phyloP scores from a whole-genome alignment of 2,797 vertebrate species.

The Chloroceryle inda region DNA sequence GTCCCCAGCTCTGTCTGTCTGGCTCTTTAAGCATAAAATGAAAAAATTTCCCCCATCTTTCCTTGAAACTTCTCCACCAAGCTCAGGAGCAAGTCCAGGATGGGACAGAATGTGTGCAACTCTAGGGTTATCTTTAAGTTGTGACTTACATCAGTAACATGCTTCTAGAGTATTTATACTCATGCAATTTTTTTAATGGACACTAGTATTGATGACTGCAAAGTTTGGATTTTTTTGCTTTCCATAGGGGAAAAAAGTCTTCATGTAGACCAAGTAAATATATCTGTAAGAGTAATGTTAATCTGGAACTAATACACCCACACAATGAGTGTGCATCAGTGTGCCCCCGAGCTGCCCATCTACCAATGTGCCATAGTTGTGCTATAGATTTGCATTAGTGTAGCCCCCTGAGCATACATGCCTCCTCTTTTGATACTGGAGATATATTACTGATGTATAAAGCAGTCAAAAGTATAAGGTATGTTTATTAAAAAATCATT shows the following conservation, averaged over 20 bases:
- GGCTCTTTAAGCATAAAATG: neutral
- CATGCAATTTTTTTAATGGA: neutral
- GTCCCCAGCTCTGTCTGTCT: neutral
- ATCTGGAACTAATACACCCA: neutral
- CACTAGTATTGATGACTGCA: neutral
- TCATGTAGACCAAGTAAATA: neutral
- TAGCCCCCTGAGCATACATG: neutral
- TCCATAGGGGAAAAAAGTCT: neutral
- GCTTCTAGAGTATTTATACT: neutral
- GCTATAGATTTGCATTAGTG: neutral
- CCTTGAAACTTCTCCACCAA: neutral
- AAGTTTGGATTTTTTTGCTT: neutral
- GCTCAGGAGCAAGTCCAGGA: neutral
- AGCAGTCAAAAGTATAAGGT: constrained; percentile 8
- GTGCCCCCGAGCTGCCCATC: neutral
- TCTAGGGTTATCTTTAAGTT: neutral
- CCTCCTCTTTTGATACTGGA: neutral
- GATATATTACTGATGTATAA: neutral
- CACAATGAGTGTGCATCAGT: neutral
- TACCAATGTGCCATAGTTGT: neutral
- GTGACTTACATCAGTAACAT: neutral
- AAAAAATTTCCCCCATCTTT: neutral
- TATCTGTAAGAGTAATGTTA: neutral
- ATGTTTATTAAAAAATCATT: constrained; percentile 25
- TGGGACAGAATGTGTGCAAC: neutral